Evolutionary conservation across 2,888 invertebrate genomes (phyloP), one percentile per base, ranked within the genome.

Genomic region (Steinernema carpocapsae): DNA sequence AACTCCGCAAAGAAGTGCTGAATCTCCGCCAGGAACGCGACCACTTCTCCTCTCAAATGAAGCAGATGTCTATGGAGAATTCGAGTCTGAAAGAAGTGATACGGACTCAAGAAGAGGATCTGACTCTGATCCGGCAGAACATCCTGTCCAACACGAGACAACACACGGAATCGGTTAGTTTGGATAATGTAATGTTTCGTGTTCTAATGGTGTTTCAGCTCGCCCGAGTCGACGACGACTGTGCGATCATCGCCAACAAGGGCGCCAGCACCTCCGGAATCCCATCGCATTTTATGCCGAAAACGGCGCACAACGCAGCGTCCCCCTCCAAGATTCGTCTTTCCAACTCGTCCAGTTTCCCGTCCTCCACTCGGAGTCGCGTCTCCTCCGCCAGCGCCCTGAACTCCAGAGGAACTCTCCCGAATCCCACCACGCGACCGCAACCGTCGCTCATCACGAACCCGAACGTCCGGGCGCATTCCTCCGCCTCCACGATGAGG

Each of bases 191-290:
- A 10, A 10, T 19, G 51, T 24, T 19, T 19, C 14, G 22, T 19
- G 26, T 6, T 26, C 22, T 48, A 48, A 56, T 4, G 22, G 3
- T 12, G 24, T 4, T 64, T 64, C 29, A 64, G 64, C 64, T 64
- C 1, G 64, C 64, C 2, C 29, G 64, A 26, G 64, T 64, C 32
- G 32, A 26, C 19, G 64, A 64, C 32, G 64, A 64, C 3, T 64
- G 64, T 17, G 64, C 64, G 1, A 64, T 64, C 1, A 64, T 64
- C 37, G 64, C 64, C 19, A 64, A 64, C 32, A 64, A 64, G 14
- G 64, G 64, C 1, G 64, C 64, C 2, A 64, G 64, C 64, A 64
- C 64, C 14, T 64, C 64, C 1, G 64, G 64, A 64, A 64, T 64
- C 14, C 64, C 64, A 14, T 64, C 64, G 29, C 64, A 64, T 32